Evolutionary conservation across 2,888 invertebrate species (phyloP).

Genomic region (Cenopis cana): DNA sequence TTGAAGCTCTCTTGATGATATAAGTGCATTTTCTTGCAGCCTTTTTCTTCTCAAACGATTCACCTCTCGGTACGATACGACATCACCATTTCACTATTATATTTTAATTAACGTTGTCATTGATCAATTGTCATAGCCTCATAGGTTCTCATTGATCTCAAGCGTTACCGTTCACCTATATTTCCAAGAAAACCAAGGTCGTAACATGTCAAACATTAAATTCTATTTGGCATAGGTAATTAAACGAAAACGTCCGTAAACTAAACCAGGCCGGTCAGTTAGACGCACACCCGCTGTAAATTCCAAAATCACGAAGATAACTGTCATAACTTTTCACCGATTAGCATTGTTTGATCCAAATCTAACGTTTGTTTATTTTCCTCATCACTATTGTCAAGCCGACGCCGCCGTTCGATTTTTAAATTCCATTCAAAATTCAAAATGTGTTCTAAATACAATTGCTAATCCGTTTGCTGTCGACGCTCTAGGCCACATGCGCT

Average conservation of each 20-base stretch:
- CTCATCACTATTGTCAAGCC: constrained; percentile 26
- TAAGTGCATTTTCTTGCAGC: neutral
- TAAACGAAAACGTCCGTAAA: constrained; percentile 25
- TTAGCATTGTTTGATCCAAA: constrained; percentile 38
- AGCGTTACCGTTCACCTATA: neutral
- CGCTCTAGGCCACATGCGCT: constrained; percentile 45
- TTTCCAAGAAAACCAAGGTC: constrained; percentile 14
- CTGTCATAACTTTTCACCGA: constrained; percentile 45
- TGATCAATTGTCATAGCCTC: neutral
- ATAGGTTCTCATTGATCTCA: neutral
- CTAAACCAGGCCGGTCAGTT: constrained; percentile 24
- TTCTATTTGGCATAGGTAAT: constrained; percentile 5
- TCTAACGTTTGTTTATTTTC: constrained; percentile 38
- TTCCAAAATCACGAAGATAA: constrained; percentile 30
- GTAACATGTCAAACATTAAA: neutral
- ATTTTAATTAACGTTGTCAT: neutral
- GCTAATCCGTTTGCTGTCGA: constrained; percentile 19
- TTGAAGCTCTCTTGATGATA: neutral
- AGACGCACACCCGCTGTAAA: constrained; percentile 19
- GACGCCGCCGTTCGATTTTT: constrained; percentile 27
- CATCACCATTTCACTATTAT: neutral
- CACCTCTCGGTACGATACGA: neutral
- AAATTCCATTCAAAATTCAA: constrained; percentile 25
- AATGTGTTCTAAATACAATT: constrained; percentile 34
- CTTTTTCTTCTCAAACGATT: neutral